Base-by-base conservation (phyloP, 2,797 vertebrate genomes). In the Somateria mollissima region DNA sequence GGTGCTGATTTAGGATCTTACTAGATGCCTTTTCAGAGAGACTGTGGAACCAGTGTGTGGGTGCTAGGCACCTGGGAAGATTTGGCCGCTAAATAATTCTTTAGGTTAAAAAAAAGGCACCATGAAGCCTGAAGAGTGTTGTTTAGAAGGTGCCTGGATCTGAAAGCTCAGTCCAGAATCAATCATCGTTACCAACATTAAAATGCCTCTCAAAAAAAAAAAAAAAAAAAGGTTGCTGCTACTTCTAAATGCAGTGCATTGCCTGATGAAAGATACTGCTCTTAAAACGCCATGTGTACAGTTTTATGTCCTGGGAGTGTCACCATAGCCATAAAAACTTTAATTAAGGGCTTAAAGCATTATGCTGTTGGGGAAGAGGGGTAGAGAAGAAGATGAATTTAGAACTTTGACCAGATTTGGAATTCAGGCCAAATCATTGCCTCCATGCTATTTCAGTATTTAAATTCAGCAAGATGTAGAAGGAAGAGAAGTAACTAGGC, bases 1-100 rank as follows among this genome's bases (percentile, higher is more conserved):
- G 18, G 36, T 82, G 39, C 87, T 82, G 92, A 78, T 95, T 90
- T 92, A 88, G 81, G 76, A 73, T 84, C 66, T 75, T 88, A 25
- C 70, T 53, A 51, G 58, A 58, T 3, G 12, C 51, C 75, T 88
- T 88, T 77, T 76, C 43, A 65, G 85, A 61, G 64, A 70, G 67
- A 32, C 49, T 87, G 85, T 65, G 91, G 76, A 76, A n/a, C 21
- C 49, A 69, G 19, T 57, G 45, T 3, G 4, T 79, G 64, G 60
- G 18, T 82, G 56, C 36, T 27, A 62, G 53, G 34, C 43, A 67
- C 8, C 2, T 65, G 60, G 75, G 77, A 66, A 92, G 78, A 58
- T 78, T 75, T 83, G 91, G 15, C 30, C 66, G 8, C 39, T 56
- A 78, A 92, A 84, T 73, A 88, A 57, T 71, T 87, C 39, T 79